These are phyloP conservation scores for Oryzias melastigma DNA, from an alignment of 2,113 vertebrate species.

Conservation along the genomic window DNA sequence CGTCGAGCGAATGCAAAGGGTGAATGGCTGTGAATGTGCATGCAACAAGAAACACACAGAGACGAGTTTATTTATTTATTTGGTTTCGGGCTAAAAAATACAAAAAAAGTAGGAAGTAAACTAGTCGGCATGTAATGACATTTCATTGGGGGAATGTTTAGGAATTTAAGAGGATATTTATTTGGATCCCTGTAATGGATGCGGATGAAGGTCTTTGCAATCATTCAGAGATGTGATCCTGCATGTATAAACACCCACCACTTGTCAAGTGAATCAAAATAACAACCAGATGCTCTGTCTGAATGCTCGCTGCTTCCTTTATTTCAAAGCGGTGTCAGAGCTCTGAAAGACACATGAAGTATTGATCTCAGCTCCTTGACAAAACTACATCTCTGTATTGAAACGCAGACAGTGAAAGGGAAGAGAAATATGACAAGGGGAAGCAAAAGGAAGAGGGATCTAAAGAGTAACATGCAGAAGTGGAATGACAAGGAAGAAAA, in stretches of 20 bases:
- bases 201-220: slow-evolving; percentile 9
- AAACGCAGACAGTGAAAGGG: slow-evolving; percentile 4
- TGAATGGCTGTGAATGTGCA: slow-evolving; percentile 6
- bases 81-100: slow-evolving; percentile 3
- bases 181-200: slow-evolving; percentile 17
- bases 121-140: slow-evolving; percentile 23
- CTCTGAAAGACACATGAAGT: slow-evolving; percentile 35
- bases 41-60: neutral
- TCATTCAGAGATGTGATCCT: slow-evolving; percentile 23
- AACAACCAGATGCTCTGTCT: slow-evolving; percentile 25
- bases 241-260: slow-evolving; percentile 21
- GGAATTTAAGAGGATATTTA: slow-evolving; percentile 3
- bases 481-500: slow-evolving; percentile 3
- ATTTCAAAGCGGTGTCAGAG: slow-evolving; percentile 30
- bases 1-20: neutral
- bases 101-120: slow-evolving; percentile 12
- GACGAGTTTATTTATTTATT: neutral
- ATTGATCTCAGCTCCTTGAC: slow-evolving; percentile 38
- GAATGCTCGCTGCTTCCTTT: slow-evolving; percentile 34
- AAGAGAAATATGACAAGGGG: neutral
- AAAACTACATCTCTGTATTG: slow-evolving; percentile 15
- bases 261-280: slow-evolving; percentile 37
- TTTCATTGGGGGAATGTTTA: slow-evolving; percentile 28
- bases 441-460: neutral
- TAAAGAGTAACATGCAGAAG: slow-evolving; percentile 6